Evolutionary conservation across 1,140 invertebrate genomes (phyloP).

Genomic region (Dufourea novaeangliae): DNA sequence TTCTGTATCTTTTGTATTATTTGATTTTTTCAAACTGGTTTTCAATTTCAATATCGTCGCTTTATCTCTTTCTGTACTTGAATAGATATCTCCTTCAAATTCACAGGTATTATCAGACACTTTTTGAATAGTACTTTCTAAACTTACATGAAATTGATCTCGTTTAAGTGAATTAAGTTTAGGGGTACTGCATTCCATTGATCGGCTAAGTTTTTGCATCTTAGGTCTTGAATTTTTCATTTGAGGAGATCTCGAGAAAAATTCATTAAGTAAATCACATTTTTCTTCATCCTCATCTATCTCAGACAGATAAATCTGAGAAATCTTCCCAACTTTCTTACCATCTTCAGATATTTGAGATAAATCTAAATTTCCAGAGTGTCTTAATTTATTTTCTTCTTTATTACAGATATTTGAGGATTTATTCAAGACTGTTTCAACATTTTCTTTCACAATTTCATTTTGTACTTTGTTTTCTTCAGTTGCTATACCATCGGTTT

Average conservation of each 20-base stretch:
- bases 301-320: neutral
- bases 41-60: neutral
- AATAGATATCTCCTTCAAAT: neutral
- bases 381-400: constrained; percentile 1
- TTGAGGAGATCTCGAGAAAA: neutral
- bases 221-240: too few species aligned
- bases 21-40: neutral
- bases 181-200: constrained; percentile 60
- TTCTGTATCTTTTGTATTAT: neutral
- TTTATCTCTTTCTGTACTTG: neutral
- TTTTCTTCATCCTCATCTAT: constrained; percentile 11
- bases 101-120: neutral
- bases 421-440: neutral
- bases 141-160: neutral
- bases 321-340: neutral
- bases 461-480: neutral
- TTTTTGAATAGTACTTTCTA: constrained; percentile 10
- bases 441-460: neutral
- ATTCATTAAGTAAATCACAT: constrained; percentile 21
- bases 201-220: neutral
- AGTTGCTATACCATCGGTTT: neutral
- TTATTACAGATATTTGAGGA: neutral
- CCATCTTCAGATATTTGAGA: neutral
- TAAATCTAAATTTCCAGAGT: neutral
- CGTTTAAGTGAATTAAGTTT: constrained; percentile 27